phyloP scores from a whole-genome alignment of 2,797 vertebrate genomes.

The Parauchenoglanis punctatus region DNA sequence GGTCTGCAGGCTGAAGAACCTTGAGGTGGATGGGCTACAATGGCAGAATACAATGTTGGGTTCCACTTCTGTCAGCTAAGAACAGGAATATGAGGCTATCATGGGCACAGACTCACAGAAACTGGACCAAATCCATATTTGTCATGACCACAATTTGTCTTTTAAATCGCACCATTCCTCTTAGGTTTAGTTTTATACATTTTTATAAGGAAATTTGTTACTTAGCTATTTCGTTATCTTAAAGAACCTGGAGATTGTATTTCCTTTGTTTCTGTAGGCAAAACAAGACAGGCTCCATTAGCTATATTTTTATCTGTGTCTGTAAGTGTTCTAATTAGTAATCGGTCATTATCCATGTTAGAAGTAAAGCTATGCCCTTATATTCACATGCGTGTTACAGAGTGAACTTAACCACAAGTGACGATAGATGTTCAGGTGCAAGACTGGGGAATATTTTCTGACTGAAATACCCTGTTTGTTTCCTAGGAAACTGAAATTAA shows the following conservation, averaged over 20 bases:
- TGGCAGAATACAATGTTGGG: no score
- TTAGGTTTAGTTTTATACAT: background rate
- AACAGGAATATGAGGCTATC: no score
- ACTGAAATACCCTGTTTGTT: background rate
- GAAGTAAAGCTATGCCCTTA: background rate
- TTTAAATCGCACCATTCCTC: background rate
- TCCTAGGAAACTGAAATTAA: conserved; percentile 28
- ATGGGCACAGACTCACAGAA: no score
- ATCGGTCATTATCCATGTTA: background rate
- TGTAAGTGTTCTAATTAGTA: background rate
- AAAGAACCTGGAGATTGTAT: background rate
- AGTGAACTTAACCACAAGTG: background rate
- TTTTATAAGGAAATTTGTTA: background rate
- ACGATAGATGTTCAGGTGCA: conserved; percentile 35
- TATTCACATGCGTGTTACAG: background rate
- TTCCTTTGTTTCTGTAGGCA: background rate
- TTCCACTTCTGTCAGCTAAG: no score
- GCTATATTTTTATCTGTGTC: background rate
- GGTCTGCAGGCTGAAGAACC: no score
- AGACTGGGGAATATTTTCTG: conserved; percentile 23
- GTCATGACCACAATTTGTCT: background rate
- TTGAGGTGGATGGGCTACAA: no score
- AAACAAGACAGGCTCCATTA: background rate
- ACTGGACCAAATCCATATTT: background rate
- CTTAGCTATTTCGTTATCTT: background rate